Percentiles rank a stretch among this genome's conserved stretches.
These are phyloP conservation scores for Diplazon laetatorius DNA, from an alignment of 2,888 invertebrate species.

Conservation along the genomic window DNA sequence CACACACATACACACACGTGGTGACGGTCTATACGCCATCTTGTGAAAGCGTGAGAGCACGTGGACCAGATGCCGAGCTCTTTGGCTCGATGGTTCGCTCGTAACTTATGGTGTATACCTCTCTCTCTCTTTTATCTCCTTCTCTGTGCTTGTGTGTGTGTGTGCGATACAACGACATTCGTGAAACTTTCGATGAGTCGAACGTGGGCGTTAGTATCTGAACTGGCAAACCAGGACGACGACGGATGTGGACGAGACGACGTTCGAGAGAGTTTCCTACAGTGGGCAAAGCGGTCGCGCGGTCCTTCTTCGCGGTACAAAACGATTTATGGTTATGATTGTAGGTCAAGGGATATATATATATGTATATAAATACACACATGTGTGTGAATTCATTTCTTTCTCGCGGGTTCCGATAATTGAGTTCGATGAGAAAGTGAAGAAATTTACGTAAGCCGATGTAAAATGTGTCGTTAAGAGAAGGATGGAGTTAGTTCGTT, in stretches of 20 bases:
- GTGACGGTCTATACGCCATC: conserved; percentile 64
- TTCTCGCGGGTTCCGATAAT: conserved; percentile 15
- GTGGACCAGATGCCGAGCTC: conserved; percentile 67
- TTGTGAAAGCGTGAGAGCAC: conserved; percentile 79
- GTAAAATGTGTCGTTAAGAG: too few relatives aligned
- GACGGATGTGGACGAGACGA: conserved; percentile 41
- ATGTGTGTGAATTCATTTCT: too few relatives aligned
- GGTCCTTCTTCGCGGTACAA: conserved; percentile 30
- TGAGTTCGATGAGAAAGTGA: conserved; percentile 27
- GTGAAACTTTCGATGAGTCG: conserved; percentile 50
- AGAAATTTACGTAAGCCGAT: conserved; percentile 5
- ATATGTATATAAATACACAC: too few relatives aligned
- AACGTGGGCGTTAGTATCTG: conserved; percentile 37
- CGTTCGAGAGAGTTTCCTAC: conserved; percentile 42
- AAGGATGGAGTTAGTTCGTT: background rate
- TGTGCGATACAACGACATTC: conserved; percentile 11
- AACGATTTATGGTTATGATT: conserved; percentile 45
- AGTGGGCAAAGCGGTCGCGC: background rate
- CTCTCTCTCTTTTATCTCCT: too few relatives aligned
- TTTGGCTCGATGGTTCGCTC: conserved; percentile 35
- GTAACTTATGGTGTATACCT: conserved; percentile 8
- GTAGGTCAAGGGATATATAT: conserved; percentile 41
- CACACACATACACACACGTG: too few relatives aligned
- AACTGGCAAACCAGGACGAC: conserved; percentile 18
- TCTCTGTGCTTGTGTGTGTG: too few relatives aligned